Base-by-base conservation (phyloP, 2,888 invertebrate genomes). In the Athrips mouffetella region DNA sequence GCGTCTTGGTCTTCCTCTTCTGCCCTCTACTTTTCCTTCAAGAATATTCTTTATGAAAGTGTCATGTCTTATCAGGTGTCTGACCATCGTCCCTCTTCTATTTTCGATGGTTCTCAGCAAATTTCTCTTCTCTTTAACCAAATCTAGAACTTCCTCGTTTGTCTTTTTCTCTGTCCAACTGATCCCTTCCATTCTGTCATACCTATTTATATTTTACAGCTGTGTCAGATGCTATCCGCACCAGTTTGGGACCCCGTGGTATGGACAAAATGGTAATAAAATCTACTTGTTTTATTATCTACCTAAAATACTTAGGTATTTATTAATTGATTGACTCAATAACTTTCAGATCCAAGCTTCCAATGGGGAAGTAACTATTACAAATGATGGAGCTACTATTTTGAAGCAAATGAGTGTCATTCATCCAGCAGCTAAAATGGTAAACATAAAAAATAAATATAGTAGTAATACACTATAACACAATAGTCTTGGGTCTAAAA, bases 341-440 rank as follows among this genome's bases (percentile, higher is more conserved):
- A 23, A 72, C 55, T 83, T 87, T 53, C 68, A 96, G 96, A 99
- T 99, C 67, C 99, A 99, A 90, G 91, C 97, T 27, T 93, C 93
- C 27, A 98, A 97, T 88, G 99, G 99, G 5, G 99, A 99, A 90
- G 99, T 99, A 0, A 99, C 98, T 1, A 99, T 99, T 55, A 99
- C 99, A 47, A 99, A 99, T 87, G 99, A 99, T 90, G 99, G 99
- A 49, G 99, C 99, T 27, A 99, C 99, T 27, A 99, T 99, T 82
- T 89, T 99, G 52, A 98, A 99, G 81, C 96, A 99, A 89, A 99
- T 99, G 93, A 97, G 97, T 83, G 98, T 99, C 1, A 91, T 97
- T 55, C 99, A 99, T 80, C 99, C 99, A 42, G 98, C 99, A 60
- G 99, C 99, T 15, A 98, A 98, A 91, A 99, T 99, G 98, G 96